phyloP scores from a whole-genome alignment of 2,113 vertebrate genomes.

The Labrus mixtus region DNA sequence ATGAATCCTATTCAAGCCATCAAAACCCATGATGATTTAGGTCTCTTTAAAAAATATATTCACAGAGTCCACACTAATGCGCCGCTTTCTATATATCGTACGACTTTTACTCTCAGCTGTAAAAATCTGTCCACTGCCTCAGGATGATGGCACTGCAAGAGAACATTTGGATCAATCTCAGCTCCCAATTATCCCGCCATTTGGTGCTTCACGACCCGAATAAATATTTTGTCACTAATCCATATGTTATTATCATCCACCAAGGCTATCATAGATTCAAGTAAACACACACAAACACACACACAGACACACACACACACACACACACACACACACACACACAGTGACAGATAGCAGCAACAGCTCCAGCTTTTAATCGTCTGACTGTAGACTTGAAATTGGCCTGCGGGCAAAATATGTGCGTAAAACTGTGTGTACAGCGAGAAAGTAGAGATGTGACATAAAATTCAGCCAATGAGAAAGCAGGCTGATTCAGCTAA shows the following conservation, averaged over 20 bases:
- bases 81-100: constrained; percentile 12
- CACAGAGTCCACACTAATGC: constrained; percentile 42
- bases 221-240: constrained; percentile 76
- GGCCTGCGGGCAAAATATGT: constrained; percentile 57
- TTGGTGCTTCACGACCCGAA: constrained; percentile 73
- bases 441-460: not conserved
- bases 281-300: constrained; percentile 14
- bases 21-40: constrained; percentile 42
- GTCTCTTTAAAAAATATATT: constrained; percentile 37
- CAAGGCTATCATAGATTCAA: constrained; percentile 47
- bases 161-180: constrained; percentile 76
- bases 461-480: not conserved
- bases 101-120: constrained; percentile 44
- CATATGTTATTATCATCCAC: constrained; percentile 74
- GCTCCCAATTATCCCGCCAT: constrained; percentile 68
- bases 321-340: constrained; percentile 12
- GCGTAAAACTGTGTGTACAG: constrained; percentile 54
- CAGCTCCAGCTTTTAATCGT: constrained; percentile 59
- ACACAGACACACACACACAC: constrained; percentile 16
- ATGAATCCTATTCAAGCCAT: constrained; percentile 53
- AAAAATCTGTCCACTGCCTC: constrained; percentile 57
- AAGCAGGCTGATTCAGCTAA: not conserved
- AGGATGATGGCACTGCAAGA: constrained; percentile 46
- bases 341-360: constrained; percentile 39
- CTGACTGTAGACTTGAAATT: constrained; percentile 59